Evolutionary conservation across 2,797 vertebrate genomes (phyloP), one percentile per base, ranked within the genome.

Genomic region (Phaenicophaeus curvirostris): DNA sequence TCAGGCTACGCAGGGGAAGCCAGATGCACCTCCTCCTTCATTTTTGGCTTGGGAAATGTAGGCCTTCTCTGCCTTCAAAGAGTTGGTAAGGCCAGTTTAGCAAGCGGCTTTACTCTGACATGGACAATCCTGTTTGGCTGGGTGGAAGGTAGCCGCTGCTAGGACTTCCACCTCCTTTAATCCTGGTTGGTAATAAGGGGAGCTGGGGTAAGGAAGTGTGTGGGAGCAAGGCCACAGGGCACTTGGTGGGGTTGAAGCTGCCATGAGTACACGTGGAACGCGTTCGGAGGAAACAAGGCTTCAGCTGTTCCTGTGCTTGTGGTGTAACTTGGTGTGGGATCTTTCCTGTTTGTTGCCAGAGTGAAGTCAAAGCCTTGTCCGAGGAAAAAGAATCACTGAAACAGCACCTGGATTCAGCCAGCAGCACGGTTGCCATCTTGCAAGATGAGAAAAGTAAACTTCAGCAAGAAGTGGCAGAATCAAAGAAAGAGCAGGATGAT

Each of bases 401-500:
- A 92, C 98, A 98, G 95, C 98, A 99, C 71, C 96, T 99, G 92
- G 99, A 99, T 35, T 98, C 99, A 1, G 98, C 98, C 79, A 99
- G 98, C 44, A 99, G 99, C 92, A 99, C 99, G 0, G 98, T 97
- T 42, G 99, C 98, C 41, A 99, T 99, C 95, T 95, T 99, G 94
- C 98, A 99, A 97, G 98, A 98, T 1, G 99, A 99, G 96, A 99
- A 99, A 46, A 95, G 93, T 9, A 99, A 98, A 86, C 97, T 99
- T 37, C 98, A 99, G 71, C 97, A 98, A n/a, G 99, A 99, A 51
- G 97, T 99, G 37, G 97, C 98, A 5, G 99, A 99, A 85, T 99
- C 99, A 18, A 99, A 99, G 97, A 99, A 99, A 94, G 99, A 99
- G 80, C 99, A 99, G 94, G 99, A 99, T 39, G 99, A 99, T 96